These are phyloP conservation scores for Malurus alboscapulatus DNA, from an alignment of 2,113 vertebrate species.

Conservation along the genomic window DNA sequence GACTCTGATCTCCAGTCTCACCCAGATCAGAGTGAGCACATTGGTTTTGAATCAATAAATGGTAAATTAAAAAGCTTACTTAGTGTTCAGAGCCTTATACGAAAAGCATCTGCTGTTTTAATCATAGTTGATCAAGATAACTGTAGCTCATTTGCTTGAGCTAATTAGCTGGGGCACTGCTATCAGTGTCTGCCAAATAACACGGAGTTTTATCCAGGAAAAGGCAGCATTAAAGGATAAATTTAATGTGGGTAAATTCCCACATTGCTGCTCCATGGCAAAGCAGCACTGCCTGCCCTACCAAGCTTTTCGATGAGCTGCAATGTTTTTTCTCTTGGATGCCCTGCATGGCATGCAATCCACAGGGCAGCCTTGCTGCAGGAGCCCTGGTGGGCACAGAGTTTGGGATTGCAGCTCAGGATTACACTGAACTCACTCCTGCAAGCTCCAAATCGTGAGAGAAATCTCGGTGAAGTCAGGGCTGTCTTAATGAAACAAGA, in stretches of 20 bases:
- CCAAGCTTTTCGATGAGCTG: not conserved
- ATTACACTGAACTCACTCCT: not conserved
- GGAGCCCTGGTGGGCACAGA: not conserved
- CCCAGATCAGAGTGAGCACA: not conserved
- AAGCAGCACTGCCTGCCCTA: not conserved
- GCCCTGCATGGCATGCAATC: too few relatives aligned
- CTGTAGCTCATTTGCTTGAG: not conserved
- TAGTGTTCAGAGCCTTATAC: not conserved
- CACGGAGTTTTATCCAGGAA: not conserved
- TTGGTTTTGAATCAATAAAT: not conserved
- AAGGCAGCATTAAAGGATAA: not conserved
- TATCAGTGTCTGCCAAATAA: not conserved
- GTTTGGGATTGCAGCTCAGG: not conserved
- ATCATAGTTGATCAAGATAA: not conserved
- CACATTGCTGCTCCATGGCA: rapidly evolving
- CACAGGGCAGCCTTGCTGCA: not conserved
- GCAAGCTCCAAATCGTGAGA: not conserved
- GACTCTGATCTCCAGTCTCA: not conserved
- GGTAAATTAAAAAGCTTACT: not conserved
- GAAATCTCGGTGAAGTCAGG: not conserved
- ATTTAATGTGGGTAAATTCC: not conserved
- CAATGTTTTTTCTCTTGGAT: not conserved
- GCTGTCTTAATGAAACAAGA: not conserved
- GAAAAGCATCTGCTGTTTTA: not conserved
- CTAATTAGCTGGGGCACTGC: not conserved